Base-by-base conservation (phyloP, 2,888 invertebrate genomes). In the Ceramica pisi region DNA sequence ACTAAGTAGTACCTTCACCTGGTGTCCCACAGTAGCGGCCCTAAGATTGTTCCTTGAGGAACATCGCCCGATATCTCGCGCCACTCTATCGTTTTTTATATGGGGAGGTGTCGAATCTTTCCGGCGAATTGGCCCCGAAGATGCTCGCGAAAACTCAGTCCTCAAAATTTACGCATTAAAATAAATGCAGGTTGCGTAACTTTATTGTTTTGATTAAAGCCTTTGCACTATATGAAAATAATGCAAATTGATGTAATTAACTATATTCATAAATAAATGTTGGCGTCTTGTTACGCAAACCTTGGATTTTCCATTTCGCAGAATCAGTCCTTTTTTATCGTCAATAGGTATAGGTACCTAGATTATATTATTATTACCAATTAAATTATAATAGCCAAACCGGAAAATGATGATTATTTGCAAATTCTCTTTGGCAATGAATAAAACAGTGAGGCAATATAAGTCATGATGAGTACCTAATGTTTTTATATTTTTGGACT, bases 261-360 rank as follows among this genome's bases (percentile, higher is more conserved):
- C 10, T 23, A 19, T n/a, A 31, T 55, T 31, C 48, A 35, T 9
- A 55, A 55, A 60, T 61, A 44, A 16, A 26, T 57, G 21, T 53
- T 23, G 44, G 26, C 14, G 48, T 62, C 26, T 7, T 57, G 7
- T 71, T 41, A 35, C 21, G 26, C 2, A 56, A 31, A 62, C 63
- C 53, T 78, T 63, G 59, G 23, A 50, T 35, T 57, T 63, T 9
- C 16, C n/a, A 19, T 53, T 48, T 35, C 48, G 41, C 48, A 71
- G 71, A 53, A 70, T 23, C 38, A 35, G 19, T 19, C 9, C 0
- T 31, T n/a, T 57, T 41, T 35, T n/a, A 26, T 60, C 19, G 41
- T 23, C 14, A 55, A 41, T 56, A 56, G 14, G 14, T 14, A 41
- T 41, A 2, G 2, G 5, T 31, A 31, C 31, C 31, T 31, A 41